These are phyloP conservation scores for Pristionchus fissidentatus DNA, from an alignment of 2,888 invertebrate species.

Conservation along the genomic window DNA sequence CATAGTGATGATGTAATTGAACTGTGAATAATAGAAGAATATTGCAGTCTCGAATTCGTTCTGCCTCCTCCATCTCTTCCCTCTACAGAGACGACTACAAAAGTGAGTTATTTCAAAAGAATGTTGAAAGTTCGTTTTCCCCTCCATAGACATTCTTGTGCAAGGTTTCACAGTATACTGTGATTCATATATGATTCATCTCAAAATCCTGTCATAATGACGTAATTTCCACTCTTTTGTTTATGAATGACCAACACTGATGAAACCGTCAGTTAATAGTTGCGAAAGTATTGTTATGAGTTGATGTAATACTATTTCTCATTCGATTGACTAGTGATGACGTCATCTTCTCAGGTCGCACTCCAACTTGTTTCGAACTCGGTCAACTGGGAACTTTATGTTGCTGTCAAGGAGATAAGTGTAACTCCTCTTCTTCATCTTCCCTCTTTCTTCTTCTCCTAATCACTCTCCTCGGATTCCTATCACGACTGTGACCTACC, in stretches of 20 bases:
- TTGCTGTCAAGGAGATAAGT: background rate
- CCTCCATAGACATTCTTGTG: no score
- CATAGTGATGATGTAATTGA: no score
- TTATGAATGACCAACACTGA: no score
- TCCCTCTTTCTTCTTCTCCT: background rate
- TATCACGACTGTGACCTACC: conserved; percentile 4
- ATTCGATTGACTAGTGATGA: background rate
- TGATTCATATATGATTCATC: background rate
- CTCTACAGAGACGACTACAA: no score
- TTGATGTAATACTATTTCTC: background rate
- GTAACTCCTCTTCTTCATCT: background rate
- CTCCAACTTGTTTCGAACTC: background rate
- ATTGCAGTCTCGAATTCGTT: background rate
- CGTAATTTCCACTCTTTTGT: background rate
- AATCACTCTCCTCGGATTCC: background rate
- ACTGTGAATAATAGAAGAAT: no score
- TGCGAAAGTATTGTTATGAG: no score
- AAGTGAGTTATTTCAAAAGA: no score
- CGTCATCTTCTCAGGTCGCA: background rate
- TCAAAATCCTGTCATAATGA: background rate
- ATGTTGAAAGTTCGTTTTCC: no score
- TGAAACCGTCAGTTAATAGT: no score
- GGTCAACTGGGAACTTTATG: background rate
- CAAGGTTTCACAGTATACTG: no score
- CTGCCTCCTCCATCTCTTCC: background rate